These are phyloP conservation scores for Toxostoma redivivum DNA, from an alignment of 2,113 vertebrate species.

Conservation along the genomic window DNA sequence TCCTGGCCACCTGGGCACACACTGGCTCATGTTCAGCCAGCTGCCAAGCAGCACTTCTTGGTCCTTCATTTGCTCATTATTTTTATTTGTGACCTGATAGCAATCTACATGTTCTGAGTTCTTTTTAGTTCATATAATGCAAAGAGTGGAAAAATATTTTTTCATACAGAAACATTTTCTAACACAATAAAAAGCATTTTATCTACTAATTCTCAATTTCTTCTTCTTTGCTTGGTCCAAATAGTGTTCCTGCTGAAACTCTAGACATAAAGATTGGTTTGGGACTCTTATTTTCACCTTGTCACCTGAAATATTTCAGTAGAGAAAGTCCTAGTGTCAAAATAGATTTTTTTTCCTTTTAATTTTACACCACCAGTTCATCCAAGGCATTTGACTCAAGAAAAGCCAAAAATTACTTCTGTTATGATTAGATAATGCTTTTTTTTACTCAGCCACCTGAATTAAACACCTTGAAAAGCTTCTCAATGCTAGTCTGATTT, in stretches of 20 bases:
- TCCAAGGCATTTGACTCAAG: background rate
- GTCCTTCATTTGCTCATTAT: background rate
- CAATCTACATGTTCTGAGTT: background rate
- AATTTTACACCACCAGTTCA: background rate
- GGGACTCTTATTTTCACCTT: background rate
- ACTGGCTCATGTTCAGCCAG: rapidly evolving
- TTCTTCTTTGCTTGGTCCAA: background rate
- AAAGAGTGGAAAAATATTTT: background rate
- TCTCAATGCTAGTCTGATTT: background rate
- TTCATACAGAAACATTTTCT: background rate
- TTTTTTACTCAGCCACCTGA: background rate
- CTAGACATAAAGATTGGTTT: background rate
- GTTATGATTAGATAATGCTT: background rate
- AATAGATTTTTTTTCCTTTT: background rate
- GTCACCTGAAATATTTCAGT: background rate
- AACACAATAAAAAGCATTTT: background rate
- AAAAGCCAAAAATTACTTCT: background rate
- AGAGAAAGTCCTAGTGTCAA: background rate
- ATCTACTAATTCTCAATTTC: background rate
- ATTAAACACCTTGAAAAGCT: background rate
- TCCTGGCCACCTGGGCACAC: background rate
- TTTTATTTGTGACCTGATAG: background rate
- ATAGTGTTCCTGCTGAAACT: background rate
- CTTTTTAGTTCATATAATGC: background rate
- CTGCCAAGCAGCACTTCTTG: background rate